These are phyloP conservation scores for Morone saxatilis DNA, from an alignment of 2,113 vertebrate species.

Conservation along the genomic window DNA sequence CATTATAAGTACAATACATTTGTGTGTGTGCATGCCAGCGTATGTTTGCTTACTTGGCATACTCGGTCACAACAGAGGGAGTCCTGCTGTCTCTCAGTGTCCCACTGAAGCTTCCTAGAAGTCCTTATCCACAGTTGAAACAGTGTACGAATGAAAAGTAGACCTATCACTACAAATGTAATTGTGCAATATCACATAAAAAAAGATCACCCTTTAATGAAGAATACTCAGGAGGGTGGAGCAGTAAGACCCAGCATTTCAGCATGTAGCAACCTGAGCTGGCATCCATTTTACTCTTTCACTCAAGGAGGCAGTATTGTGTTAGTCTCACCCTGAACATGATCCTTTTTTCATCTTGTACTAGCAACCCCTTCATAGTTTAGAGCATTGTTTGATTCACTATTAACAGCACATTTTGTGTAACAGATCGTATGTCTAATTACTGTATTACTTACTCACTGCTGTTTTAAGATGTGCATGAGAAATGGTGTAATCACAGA, in stretches of 20 bases:
- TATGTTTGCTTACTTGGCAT: constrained; percentile 23
- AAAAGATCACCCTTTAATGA: background rate
- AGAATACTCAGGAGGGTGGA: constrained; percentile 12
- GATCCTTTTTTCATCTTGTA: background rate
- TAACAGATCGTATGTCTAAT: background rate
- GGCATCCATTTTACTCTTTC: background rate
- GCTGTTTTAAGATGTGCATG: background rate
- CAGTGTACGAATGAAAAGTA: background rate
- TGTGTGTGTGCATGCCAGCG: background rate
- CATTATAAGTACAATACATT: background rate
- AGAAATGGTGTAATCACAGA: background rate
- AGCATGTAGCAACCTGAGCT: constrained; percentile 27
- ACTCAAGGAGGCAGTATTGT: background rate
- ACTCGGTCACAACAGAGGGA: background rate
- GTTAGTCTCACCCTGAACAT: background rate
- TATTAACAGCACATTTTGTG: background rate
- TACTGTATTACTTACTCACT: background rate
- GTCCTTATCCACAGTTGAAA: constrained; percentile 1
- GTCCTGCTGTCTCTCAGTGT: background rate
- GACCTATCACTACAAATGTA: background rate
- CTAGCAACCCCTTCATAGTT: background rate
- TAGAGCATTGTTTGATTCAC: background rate
- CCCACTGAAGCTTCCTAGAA: background rate
- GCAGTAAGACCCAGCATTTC: background rate
- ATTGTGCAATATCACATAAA: background rate